Base-by-base conservation (phyloP, 2,888 invertebrate genomes). In the Pomacea canaliculata region DNA sequence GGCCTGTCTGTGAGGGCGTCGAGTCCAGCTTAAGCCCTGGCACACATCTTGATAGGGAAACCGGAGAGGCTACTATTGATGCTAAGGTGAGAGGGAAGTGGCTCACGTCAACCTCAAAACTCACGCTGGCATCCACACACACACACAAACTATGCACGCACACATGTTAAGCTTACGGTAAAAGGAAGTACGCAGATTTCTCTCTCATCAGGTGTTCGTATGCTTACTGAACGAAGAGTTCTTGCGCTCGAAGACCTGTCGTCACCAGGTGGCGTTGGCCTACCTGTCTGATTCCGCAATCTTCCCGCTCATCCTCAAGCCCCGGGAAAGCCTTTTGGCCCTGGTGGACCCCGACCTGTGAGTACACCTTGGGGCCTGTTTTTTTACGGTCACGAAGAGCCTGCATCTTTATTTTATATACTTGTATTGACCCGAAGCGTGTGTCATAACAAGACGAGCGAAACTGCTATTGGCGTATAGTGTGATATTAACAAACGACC, bases 271-370 rank as follows among this genome's bases (percentile, higher is more conserved):
- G 48, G 84, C 87, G 7, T 76, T 87, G 73, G 86, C 88, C 48
- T 88, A 88, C 76, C 84, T 88, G 63, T 84, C 86, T 49, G 84
- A 87, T 78, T 85, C 85, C n/a, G 78, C 84, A 71, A 83, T 88
- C 23, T 84, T 86, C 75, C 87, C 88, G 9, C 68, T 74, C 49
- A 74, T 27, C 69, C 19, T 69, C 19, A 16, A 62, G 10, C 69
- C 69, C 23, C 12, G 56, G 9, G 69, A 74, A 12, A 56, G 62
- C 16, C 69, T 74, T 7, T 48, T 74, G 48, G 48, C 69, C 16
- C 60, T 74, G 18, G 60, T 74, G 69, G 74, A 74, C 69, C 59
- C 74, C 2, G 68, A 69, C 3, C 69, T 74, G 74, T 74, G 62
- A 74, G 73, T 67, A 56, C 16, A 10, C 12, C 51, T 13, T 56